Conservation (phyloP, 2,888 invertebrate species). For the Stenurella melanura region DNA sequence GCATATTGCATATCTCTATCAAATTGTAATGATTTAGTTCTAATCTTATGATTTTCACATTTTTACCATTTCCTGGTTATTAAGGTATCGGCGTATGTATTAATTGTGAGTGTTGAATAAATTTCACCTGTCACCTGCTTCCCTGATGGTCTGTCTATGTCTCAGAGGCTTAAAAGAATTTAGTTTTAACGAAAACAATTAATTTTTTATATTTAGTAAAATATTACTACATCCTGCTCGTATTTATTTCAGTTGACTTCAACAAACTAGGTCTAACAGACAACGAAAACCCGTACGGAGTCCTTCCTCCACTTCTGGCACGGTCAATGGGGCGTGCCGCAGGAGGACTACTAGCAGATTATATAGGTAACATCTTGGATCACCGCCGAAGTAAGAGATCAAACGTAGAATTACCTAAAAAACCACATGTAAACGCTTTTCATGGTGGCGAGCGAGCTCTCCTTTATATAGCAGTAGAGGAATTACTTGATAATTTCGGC, state of each 20-base stretch:
- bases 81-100: too few species aligned
- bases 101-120: too few species aligned
- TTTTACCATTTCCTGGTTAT: too few species aligned
- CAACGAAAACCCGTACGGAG: slow-evolving; percentile 90
- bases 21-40: too few species aligned
- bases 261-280: slow-evolving; percentile 91
- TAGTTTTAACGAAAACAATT: not conserved
- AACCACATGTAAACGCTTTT: slow-evolving; percentile 74
- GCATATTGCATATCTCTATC: too few species aligned
- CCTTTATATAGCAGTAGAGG: slow-evolving; percentile 86
- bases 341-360: slow-evolving; percentile 82
- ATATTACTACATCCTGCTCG: too few species aligned
- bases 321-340: slow-evolving; percentile 86
- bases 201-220: too few species aligned
- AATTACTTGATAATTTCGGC: slow-evolving; percentile 87
- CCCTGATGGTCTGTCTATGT: too few species aligned
- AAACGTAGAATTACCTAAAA: slow-evolving; percentile 68
- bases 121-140: too few species aligned
- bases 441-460: slow-evolving; percentile 90
- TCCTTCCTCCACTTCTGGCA: slow-evolving; percentile 84
- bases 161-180: too few species aligned
- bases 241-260: slow-evolving; percentile 82
- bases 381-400: slow-evolving; percentile 74
- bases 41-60: too few species aligned
- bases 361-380: slow-evolving; percentile 83